Evolutionary conservation across 2,888 invertebrate species (phyloP), one percentile per base, ranked within the genome.

Genomic region (Drosophila affinis): DNA sequence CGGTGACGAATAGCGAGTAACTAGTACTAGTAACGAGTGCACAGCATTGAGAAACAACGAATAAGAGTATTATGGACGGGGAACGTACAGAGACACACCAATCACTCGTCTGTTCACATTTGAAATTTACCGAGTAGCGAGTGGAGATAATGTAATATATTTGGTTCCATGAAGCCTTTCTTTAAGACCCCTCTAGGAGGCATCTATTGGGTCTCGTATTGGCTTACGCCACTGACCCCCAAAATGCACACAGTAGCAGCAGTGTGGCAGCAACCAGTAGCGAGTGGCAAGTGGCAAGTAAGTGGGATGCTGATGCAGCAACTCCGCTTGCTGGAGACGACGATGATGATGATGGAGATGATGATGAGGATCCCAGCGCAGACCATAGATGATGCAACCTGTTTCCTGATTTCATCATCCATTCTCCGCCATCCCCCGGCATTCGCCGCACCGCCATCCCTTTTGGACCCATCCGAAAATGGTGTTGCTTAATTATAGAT

Each of bases 401-500:
- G 80, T 82, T 82, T 82, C 88, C 82, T 87, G 83, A 85, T 79
- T 77, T 76, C 55, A 59, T 56, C 60, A 62, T 73, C 58, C 58
- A 62, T 52, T 17, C 64, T 49, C 46, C 53, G 60, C 46, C 54
- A 61, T 18, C 14, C 12, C 9, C 17, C 9, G 2, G 10, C 14
- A 14, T 39, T 39, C 14, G 39, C 6, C 14, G 2, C 14, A 6
- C n/a, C 14, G n/a, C n/a, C 39, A 39, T 39, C 39, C 39, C 39
- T 39, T 39, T 39, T n/a, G 14, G 14, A 14, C 4, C 39, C 54
- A 47, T 12, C 21, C 54, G 32, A 59, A 77, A 70, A 69, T 65
- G 69, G 70, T 69, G 81, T 77, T 72, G 73, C 80, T 69, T 87
- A 86, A 83, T 86, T 83, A 80, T 86, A 82, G 81, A 85, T 79